These are phyloP conservation scores for Apis cerana DNA, from an alignment of 1,140 invertebrate species.

Conservation along the genomic window DNA sequence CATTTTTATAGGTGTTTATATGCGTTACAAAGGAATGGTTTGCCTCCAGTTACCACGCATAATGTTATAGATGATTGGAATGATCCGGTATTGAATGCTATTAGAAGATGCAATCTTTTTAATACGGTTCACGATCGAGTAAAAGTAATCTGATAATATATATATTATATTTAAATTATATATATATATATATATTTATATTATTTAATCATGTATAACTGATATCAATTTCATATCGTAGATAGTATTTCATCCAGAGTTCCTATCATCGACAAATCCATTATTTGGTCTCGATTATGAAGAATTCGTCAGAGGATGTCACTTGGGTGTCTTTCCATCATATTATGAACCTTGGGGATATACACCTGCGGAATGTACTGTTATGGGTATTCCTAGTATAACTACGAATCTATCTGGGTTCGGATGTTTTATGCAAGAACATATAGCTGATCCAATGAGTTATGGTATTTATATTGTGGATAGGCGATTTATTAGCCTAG, in stretches of 20 bases:
- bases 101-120: constrained; percentile 96
- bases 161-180: neutral
- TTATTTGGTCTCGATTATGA: constrained; percentile 99
- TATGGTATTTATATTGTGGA: constrained; percentile 99
- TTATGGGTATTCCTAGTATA: constrained; percentile 99
- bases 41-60: constrained; percentile 99
- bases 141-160: constrained; percentile 85
- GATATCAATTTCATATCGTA: constrained; percentile 74
- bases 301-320: constrained; percentile 99
- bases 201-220: neutral
- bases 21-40: constrained; percentile 92
- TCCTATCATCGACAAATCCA: constrained; percentile 98
- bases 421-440: constrained; percentile 99
- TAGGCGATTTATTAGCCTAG: constrained; percentile 91
- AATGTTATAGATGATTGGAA: constrained; percentile 97
- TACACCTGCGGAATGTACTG: constrained; percentile 99
- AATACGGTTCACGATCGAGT: constrained; percentile 97
- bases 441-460: constrained; percentile 98
- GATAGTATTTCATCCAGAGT: constrained; percentile 99
- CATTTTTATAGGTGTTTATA: constrained; percentile 89
- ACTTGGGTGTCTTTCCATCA: constrained; percentile 99
- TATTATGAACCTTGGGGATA: constrained; percentile 99
- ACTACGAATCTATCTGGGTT: constrained; percentile 99
- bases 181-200: neutral
- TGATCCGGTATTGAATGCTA: constrained; percentile 93